A percentile compares a stretch with the other conserved stretches of the same genome.
Evolutionary conservation across 2,888 invertebrate genomes (phyloP).

Genomic region (Hydraecia micacea): DNA sequence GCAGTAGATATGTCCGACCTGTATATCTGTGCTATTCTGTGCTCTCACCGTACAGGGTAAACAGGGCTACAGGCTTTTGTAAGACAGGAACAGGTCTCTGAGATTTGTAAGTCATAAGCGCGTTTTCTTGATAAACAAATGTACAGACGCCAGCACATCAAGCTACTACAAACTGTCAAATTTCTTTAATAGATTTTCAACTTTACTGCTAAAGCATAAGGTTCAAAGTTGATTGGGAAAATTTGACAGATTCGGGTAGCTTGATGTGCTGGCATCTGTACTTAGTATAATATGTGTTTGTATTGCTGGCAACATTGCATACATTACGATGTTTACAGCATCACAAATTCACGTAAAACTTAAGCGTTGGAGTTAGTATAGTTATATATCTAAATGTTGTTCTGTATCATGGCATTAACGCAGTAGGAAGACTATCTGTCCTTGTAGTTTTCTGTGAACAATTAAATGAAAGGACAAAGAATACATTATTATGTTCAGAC

Average conservation of each 20-base stretch:
- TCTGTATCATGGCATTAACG: background rate
- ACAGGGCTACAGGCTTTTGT: slow-evolving; percentile 1
- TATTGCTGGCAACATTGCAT: background rate
- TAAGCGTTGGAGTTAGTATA: background rate
- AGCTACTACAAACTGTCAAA: too few species aligned
- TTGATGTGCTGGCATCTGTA: too few species aligned
- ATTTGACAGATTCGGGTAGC: too few species aligned
- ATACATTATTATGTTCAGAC: background rate
- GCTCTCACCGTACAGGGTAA: slow-evolving; percentile 22
- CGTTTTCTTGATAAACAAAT: background rate
- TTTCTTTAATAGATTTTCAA: too few species aligned
- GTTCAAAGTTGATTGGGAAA: too few species aligned
- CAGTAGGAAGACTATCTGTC: background rate
- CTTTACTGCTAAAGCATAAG: too few species aligned
- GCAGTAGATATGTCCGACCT: slow-evolving; percentile 36
- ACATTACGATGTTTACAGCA: background rate
- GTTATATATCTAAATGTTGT: background rate
- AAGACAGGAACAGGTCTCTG: background rate
- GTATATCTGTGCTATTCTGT: slow-evolving; percentile 19
- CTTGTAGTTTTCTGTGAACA: background rate
- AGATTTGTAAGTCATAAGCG: background rate
- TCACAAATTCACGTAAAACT: background rate
- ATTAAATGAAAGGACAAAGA: background rate
- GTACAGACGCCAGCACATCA: too few species aligned
- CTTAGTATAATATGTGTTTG: background rate